A percentile compares a stretch with the other conserved stretches of the same genome.
Evolutionary conservation across 1,140 invertebrate genomes (phyloP).

Genomic region (Zaprionus taronus): DNA sequence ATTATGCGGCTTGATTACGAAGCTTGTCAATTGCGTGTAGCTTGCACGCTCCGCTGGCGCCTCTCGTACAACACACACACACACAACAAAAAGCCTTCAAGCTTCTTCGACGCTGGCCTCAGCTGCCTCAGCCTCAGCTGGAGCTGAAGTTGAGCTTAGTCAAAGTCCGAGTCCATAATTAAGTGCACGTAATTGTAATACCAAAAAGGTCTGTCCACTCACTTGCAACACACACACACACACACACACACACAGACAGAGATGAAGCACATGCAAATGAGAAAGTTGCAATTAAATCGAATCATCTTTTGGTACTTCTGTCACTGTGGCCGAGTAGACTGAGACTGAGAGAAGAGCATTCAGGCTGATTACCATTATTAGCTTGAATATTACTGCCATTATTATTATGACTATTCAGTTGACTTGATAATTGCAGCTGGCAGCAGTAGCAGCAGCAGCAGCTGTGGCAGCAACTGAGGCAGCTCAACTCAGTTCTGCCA

Average conservation of each 20-base stretch:
- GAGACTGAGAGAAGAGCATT: not conserved
- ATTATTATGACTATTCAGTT: not conserved
- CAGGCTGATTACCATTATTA: not conserved
- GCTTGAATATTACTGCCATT: not conserved
- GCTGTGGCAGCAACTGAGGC: not conserved
- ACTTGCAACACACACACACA: conserved; percentile 16
- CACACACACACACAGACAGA: not conserved
- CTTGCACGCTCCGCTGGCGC: conserved; percentile 50
- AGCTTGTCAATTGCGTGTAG: conserved; percentile 52
- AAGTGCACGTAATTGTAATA: conserved; percentile 41
- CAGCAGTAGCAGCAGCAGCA: not conserved
- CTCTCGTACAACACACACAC: conserved; percentile 15
- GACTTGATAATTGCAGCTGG: conserved; percentile 1
- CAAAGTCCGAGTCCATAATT: conserved; percentile 44
- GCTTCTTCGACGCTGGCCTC: not conserved
- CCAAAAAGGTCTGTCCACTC: conserved; percentile 16
- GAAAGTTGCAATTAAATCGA: conserved; percentile 2
- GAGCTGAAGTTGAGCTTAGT: not conserved
- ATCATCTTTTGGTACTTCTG: not conserved
- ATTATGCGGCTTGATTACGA: conserved; percentile 58
- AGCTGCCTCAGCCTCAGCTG: not conserved
- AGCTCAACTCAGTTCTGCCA: not conserved
- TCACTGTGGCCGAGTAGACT: not conserved
- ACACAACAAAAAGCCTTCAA: conserved; percentile 29
- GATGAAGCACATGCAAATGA: conserved; percentile 23